phyloP scores from a whole-genome alignment of 2,797 vertebrate species.

The Characodon lateralis region DNA sequence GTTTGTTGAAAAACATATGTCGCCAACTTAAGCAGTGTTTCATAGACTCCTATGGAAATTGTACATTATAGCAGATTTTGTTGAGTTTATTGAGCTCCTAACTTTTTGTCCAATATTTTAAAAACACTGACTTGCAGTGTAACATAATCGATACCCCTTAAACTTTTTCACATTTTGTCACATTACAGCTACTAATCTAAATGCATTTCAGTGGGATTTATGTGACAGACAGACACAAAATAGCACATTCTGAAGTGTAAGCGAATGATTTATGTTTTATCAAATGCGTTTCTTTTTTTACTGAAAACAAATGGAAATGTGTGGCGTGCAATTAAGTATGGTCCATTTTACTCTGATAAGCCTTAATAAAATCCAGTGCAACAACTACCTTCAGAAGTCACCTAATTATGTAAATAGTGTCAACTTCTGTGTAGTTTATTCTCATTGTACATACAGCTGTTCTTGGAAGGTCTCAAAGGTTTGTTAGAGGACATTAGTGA shows the following conservation, averaged over 20 bases:
- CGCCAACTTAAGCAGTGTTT: neutral
- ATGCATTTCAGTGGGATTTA: neutral
- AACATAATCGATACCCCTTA: neutral
- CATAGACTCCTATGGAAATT: neutral
- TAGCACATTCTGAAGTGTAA: neutral
- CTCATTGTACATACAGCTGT: no score
- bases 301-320: neutral
- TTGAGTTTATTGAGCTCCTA: neutral
- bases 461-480: no score
- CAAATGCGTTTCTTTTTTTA: no score
- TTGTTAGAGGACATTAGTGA: no score
- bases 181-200: neutral
- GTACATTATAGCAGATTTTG: neutral
- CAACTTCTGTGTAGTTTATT: no score
- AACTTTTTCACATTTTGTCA: neutral
- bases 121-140: neutral
- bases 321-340: neutral
- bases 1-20: slow-evolving; percentile 15
- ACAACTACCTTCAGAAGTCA: neutral
- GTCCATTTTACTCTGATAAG: neutral
- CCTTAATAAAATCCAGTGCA: neutral
- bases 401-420: no score
- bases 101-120: neutral
- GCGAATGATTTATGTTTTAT: neutral
- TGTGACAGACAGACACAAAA: neutral